Evolutionary conservation across 2,113 vertebrate genomes (phyloP).

Genomic region (Saimiri boliviensis): DNA sequence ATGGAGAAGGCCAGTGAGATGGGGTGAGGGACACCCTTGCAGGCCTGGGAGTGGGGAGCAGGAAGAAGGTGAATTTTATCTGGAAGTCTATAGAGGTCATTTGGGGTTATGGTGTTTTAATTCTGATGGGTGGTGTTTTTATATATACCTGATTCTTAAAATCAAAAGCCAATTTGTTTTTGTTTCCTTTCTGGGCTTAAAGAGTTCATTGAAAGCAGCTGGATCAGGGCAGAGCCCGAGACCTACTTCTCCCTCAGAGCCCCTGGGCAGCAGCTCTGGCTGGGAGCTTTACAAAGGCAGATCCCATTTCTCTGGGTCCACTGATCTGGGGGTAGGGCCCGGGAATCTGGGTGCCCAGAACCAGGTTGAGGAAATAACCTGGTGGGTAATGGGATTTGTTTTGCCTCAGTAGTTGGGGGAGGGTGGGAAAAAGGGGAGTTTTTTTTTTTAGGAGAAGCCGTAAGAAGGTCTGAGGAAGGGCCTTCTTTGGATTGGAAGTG

Average conservation of each 20-base stretch:
- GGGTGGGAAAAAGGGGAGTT: background rate
- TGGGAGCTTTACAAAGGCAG: background rate
- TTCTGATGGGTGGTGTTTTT: background rate
- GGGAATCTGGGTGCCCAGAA: background rate
- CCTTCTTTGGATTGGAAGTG: background rate
- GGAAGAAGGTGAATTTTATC: background rate
- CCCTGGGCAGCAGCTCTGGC: too few species aligned
- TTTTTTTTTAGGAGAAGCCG: background rate
- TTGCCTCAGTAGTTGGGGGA: background rate
- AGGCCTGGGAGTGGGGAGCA: too few species aligned
- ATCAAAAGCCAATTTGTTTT: background rate
- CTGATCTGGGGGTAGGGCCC: background rate
- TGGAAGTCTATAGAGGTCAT: background rate
- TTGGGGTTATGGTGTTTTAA: background rate
- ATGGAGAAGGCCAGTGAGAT: background rate
- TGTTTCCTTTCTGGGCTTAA: background rate
- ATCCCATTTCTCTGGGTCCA: rapidly evolving
- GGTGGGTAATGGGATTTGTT: background rate
- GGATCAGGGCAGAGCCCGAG: background rate
- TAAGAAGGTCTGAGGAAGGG: background rate
- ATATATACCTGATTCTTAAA: background rate
- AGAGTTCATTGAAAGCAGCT: background rate
- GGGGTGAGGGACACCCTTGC: rapidly evolving
- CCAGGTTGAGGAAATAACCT: background rate
- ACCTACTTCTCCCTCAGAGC: too few species aligned